Base-by-base conservation (phyloP, 2,888 invertebrate species). In the Phytoseiulus persimilis region DNA sequence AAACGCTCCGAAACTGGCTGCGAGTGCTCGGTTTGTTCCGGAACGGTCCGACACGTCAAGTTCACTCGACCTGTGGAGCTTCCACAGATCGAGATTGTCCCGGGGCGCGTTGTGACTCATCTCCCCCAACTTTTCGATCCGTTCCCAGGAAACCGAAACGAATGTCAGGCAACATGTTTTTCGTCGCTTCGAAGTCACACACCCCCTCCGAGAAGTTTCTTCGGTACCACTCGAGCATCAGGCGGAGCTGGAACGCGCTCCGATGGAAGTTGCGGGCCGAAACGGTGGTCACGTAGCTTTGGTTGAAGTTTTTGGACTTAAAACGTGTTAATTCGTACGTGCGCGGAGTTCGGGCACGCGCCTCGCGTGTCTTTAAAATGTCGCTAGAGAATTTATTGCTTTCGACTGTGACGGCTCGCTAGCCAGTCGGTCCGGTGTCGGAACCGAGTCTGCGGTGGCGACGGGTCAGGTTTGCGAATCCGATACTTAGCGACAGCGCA, bases 321-420 rank as follows among this genome's bases (percentile, higher is more conserved):
- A 87, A 87, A 87, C 87, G 87, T 87, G 87, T 87, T 45, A 87
- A 87, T 87, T 33, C 39, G 87, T 28, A 87, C 87, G 87, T 87
- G 87, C 18, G 32, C 39, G 45, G 33, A 6, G 28, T 1, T 0
- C 32, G 45, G 31, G 87, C 33, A 87, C n/a, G 87, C 87, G 39
- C 65, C 9, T 18, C 5, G 87, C 45, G 45, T 87, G 87, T 33
- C 33, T 87, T 45, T 87, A 32, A 33, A n/a, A 33, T 33, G 45
- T n/a, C 87, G 87, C 39, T 33, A 31, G 32, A n/a, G 45, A 33
- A 87, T 87, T 87, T 87, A 87, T 87, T 33, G 31, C 87, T 32
- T 87, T 87, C 45, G 33, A 87, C 87, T 87, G 87, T 87, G 33
- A 87, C 87, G 87, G 87, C n/a, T 23, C 87, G 33, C 87, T 39